A percentile compares a stretch with the other conserved stretches of the same genome.
Evolutionary conservation across 2,797 vertebrate genomes (phyloP).

Genomic region (Brachyrhaphis roseni): DNA sequence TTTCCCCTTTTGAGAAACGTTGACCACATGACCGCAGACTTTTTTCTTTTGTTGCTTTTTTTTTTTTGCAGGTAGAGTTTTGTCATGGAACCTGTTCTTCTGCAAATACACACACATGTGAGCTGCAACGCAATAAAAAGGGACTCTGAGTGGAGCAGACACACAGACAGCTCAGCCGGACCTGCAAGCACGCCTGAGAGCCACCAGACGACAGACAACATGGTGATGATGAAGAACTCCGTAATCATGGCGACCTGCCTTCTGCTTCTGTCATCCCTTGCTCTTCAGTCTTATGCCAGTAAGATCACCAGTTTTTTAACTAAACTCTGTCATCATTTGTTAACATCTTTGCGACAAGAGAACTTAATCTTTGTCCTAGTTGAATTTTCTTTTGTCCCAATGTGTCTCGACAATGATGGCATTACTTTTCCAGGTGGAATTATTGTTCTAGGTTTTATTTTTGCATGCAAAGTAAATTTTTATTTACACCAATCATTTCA

Average conservation of each 20-base stretch:
- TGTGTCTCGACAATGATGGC: neutral
- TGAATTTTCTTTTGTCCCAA: neutral
- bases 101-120: neutral
- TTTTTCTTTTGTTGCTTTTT: slow-evolving; percentile 4
- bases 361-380: neutral
- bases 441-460: neutral
- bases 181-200: neutral
- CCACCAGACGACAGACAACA: neutral
- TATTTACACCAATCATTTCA: slow-evolving; percentile 3
- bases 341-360: neutral
- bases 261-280: slow-evolving; percentile 33
- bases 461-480: neutral
- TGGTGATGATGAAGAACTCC: slow-evolving; percentile 53
- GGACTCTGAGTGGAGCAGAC: neutral
- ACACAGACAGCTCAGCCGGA: neutral
- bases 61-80: slow-evolving; percentile 1
- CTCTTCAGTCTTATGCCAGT: slow-evolving; percentile 32
- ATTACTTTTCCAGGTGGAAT: too few species aligned
- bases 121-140: slow-evolving; percentile 17
- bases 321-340: neutral
- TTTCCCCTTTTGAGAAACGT: slow-evolving; percentile 37
- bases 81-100: slow-evolving; percentile 36
- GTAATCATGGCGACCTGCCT: slow-evolving; percentile 29
- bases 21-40: slow-evolving; percentile 44
- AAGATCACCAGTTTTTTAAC: slow-evolving; percentile 3